Percentiles rank a stretch among this genome's conserved stretches.
phyloP scores from a whole-genome alignment of 2,797 vertebrate species.

The Pipistrellus kuhlii region DNA sequence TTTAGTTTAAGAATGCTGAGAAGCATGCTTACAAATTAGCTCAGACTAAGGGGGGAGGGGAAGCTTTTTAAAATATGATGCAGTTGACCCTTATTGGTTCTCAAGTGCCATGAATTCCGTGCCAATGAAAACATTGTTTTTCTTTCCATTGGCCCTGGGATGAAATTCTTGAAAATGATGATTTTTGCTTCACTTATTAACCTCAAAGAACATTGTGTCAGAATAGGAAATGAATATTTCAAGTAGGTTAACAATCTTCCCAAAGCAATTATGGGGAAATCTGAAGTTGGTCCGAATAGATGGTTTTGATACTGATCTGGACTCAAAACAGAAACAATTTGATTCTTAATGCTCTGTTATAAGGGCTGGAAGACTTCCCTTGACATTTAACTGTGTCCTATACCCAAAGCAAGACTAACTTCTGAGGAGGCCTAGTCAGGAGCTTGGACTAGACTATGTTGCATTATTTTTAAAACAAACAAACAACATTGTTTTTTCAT shows the following conservation, averaged over 20 bases:
- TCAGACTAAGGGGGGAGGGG: conserved; percentile 8
- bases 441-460: neutral
- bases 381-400: neutral
- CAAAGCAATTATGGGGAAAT: conserved; percentile 61
- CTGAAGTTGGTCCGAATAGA: conserved; percentile 7
- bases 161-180: conserved; percentile 65
- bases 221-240: conserved; percentile 58
- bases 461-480: too few relatives aligned
- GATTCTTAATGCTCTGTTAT: conserved; percentile 32
- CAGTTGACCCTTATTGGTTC: conserved; percentile 65
- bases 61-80: neutral
- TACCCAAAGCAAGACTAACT: conserved; percentile 20
- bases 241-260: conserved; percentile 56
- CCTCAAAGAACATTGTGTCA: conserved; percentile 62
- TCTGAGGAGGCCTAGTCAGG: neutral
- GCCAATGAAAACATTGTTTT: conserved; percentile 67
- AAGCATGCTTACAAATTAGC: conserved; percentile 64
- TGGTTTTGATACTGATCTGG: conserved; percentile 42
- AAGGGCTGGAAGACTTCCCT: conserved; percentile 40
- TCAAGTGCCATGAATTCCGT: conserved; percentile 46
- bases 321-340: conserved; percentile 50
- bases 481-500: too few relatives aligned
- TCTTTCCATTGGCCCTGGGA: conserved; percentile 50
- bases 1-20: conserved; percentile 71
- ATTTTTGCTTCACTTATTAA: conserved; percentile 60